A percentile compares a stretch with the other conserved stretches of the same genome.
Conservation (phyloP, 1,140 invertebrate species). For the Drosophila ananassae region DNA sequence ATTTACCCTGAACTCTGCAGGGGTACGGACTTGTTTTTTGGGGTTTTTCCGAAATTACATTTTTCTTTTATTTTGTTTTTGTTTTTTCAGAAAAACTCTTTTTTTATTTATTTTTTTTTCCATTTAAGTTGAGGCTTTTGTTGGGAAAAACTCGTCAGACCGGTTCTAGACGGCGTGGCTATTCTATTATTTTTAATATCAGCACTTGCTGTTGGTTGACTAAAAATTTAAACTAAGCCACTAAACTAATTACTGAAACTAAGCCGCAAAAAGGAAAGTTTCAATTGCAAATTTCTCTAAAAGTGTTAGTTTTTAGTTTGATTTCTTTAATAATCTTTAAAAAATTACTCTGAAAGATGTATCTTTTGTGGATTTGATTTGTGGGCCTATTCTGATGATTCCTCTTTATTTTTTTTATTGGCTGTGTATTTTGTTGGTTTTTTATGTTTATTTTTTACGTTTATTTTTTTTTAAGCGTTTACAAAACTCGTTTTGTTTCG, state of each 20-base stretch:
- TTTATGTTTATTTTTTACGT: slow-evolving; percentile 3
- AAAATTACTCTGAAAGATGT: neutral
- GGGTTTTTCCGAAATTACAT: slow-evolving; percentile 18
- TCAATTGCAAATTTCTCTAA: too few species aligned
- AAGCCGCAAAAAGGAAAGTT: slow-evolving; percentile 3
- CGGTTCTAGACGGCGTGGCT: slow-evolving; percentile 32
- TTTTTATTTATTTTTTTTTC: neutral
- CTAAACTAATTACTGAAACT: slow-evolving; percentile 3
- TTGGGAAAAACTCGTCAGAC: slow-evolving; percentile 34
- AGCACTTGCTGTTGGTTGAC: slow-evolving; percentile 1
- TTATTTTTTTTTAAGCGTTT: slow-evolving; percentile 40
- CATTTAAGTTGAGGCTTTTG: slow-evolving; percentile 4
- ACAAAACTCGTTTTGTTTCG: slow-evolving; percentile 60
- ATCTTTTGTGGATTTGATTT: slow-evolving; percentile 3
- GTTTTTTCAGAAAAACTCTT: slow-evolving; percentile 12
- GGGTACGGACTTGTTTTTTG: neutral
- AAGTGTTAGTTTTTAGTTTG: too few species aligned
- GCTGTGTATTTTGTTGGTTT: slow-evolving; percentile 16
- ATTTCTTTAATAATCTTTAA: too few species aligned
- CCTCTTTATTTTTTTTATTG: slow-evolving; percentile 14
- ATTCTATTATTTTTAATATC: slow-evolving; percentile 21
- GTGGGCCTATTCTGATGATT: slow-evolving; percentile 19
- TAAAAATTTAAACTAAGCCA: slow-evolving; percentile 6
- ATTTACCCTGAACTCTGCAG: neutral
- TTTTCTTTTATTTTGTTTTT: slow-evolving; percentile 8